Conservation (phyloP, 2,113 vertebrate genomes). For the Lipotes vexillifer region DNA sequence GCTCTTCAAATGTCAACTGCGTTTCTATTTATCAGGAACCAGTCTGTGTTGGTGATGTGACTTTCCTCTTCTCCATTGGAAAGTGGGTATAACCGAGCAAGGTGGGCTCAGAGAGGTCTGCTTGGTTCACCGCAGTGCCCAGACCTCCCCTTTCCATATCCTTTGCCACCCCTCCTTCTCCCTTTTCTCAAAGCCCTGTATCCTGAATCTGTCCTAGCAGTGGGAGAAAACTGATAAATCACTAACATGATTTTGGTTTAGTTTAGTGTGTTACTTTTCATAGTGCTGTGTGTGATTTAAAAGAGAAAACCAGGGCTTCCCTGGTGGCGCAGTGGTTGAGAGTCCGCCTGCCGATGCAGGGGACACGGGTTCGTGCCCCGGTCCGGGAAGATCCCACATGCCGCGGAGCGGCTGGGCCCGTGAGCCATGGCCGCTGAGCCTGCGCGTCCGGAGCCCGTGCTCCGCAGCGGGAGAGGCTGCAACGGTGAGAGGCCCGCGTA, state of each 20-base stretch:
- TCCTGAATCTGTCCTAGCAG: not conserved
- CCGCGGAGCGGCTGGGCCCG: no score
- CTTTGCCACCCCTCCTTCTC: not conserved
- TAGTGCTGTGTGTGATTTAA: not conserved
- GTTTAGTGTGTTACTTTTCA: not conserved
- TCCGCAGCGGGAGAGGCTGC: no score
- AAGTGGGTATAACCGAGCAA: not conserved
- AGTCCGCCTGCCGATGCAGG: no score
- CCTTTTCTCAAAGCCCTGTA: not conserved
- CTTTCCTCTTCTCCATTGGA: not conserved
- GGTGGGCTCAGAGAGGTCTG: not conserved
- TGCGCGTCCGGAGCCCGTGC: no score
- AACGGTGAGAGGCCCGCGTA: no score
- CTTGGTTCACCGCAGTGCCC: no score
- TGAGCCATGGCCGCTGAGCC: no score
- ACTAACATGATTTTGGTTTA: not conserved
- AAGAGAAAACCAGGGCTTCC: not conserved
- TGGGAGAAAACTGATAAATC: not conserved
- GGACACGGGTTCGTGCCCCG: no score
- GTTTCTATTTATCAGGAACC: not conserved
- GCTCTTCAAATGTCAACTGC: not conserved
- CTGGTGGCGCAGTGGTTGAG: no score
- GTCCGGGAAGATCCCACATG: no score
- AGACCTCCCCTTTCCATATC: not conserved
- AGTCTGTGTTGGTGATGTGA: fast-evolving